Evolutionary conservation across 1,140 invertebrate genomes (phyloP).

Genomic region (Idris sp.): DNA sequence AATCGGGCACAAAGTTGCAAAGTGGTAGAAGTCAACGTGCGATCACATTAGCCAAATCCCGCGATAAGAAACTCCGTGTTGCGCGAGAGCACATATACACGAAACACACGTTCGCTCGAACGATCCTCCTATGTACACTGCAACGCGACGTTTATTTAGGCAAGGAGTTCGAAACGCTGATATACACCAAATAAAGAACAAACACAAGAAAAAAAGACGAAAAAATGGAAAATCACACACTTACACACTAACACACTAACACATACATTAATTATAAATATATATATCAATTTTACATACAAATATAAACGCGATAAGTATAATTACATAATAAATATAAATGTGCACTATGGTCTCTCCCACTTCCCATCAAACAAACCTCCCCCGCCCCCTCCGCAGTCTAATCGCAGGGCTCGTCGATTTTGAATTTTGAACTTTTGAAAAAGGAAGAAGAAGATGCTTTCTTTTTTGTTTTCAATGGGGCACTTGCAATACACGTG

Average conservation of each 20-base stretch:
- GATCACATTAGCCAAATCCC: conserved; percentile 26
- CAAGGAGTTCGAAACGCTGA: conserved; percentile 79
- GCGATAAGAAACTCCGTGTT: conserved; percentile 40
- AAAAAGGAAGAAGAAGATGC: too few relatives aligned
- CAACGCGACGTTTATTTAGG: conserved; percentile 71
- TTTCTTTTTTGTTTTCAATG: too few relatives aligned
- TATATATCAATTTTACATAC: conserved; percentile 76
- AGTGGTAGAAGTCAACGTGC: neutral
- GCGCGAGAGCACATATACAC: conserved; percentile 18
- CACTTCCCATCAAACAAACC: conserved; percentile 76
- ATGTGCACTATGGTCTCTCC: conserved; percentile 80
- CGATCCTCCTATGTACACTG: conserved; percentile 46
- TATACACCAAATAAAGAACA: too few relatives aligned
- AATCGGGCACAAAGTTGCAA: too few relatives aligned
- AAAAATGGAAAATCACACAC: too few relatives aligned
- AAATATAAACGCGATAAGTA: conserved; percentile 78
- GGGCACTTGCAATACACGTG: too few relatives aligned
- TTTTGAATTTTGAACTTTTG: too few relatives aligned
- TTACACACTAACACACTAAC: conserved; percentile 33
- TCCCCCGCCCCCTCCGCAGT: conserved; percentile 55
- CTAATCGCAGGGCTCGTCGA: conserved; percentile 64
- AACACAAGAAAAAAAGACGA: too few relatives aligned
- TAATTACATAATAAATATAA: conserved; percentile 78
- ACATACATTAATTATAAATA: conserved; percentile 64
- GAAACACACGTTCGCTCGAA: conserved; percentile 29